Evolutionary conservation across 2,888 invertebrate species (phyloP), one percentile per base, ranked within the genome.

Genomic region (Tolmerus cingulatus): DNA sequence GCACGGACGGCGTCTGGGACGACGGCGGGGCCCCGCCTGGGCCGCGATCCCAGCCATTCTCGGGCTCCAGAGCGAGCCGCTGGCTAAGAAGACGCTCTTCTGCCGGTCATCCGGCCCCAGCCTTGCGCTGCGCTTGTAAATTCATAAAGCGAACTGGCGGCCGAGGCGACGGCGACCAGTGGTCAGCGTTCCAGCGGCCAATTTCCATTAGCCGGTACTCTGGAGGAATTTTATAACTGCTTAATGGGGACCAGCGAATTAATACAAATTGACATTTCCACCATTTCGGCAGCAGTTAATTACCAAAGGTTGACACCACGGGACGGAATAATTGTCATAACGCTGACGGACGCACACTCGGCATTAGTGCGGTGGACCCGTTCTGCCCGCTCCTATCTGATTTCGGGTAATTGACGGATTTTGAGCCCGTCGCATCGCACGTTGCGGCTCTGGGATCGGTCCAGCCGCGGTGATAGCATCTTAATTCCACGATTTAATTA

Each of bases 191-290:
- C 23, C 40, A 57, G 37, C 57, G 57, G 66, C 37, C 57, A 82
- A 37, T 82, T 81, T 82, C 57, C 82, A 82, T 82, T 82, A 82
- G 82, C 23, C 82, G 14, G 57, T 66, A 82, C 82, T 37, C 57
- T 43, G 57, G 66, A 82, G 37, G 57, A 57, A 82, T 85, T 85
- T 85, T 74, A 85, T 85, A 85, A 74, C 85, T 74, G 46, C 85
- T 85, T 85, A 85, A 85, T 85, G 85, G 85, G 46, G 43, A n/a
- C 46, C 85, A 43, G 74, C 74, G 85, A 85, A 85, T 85, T 85
- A 85, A 85, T 85, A 85, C 46, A 85, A 85, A 85, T 85, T 85
- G 85, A 85, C 85, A 85, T 85, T 85, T 85, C 85, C 85, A 85
- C 85, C 85, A 85, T 85, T 85, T 85, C 85, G 85, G 85, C 74